Base-by-base conservation (phyloP, 2,888 invertebrate genomes). In the Eurois occulta region DNA sequence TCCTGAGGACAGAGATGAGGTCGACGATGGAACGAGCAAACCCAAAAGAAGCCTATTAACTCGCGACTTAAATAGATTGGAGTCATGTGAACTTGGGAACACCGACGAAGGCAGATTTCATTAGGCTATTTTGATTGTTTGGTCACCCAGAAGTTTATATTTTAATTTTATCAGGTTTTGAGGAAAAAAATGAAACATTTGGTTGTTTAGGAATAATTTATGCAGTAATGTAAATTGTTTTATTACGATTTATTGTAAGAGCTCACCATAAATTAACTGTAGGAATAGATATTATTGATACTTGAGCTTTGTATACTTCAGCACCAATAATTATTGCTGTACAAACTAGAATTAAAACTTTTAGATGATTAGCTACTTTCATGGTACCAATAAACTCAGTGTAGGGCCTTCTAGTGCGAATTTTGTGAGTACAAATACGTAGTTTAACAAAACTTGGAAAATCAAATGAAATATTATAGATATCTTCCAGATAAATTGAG, bases 261-360 rank as follows among this genome's bases (percentile, higher is more conserved):
- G 11, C 98, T 18, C 98, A 98, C 93, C 98, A 98, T 93, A n/a
- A n/a, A 97, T 98, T 98, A 94, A 98, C 98, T 4, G 97, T 98
- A 58, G 46, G 98, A 98, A 98, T 98, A 97, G 98, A 98, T 95
- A 97, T 98, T 95, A 97, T 98, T 80, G 98, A 98, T 94, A 98
- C 98, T 0, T 98, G 98, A 94, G 98, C 98, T 38, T 98, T 98
- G 93, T 98, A 98, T 94, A 98, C 98, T 0, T 98, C 98, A 68
- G 98, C 98, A 0, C 98, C 98, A 32, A 98, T 98, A 97, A 98
- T 98, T 97, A 98, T 98, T 98, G 98, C 98, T 0, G 97, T 98
- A 0, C 98, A 98, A 0, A 98, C 98, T 32, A 98, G 98, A 87
- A 98, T 98, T 97, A 98, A 98, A 97, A 97, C 98, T 95, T 98